Base-by-base conservation (phyloP, 2,888 invertebrate genomes). In the Isotomurus palustris region DNA sequence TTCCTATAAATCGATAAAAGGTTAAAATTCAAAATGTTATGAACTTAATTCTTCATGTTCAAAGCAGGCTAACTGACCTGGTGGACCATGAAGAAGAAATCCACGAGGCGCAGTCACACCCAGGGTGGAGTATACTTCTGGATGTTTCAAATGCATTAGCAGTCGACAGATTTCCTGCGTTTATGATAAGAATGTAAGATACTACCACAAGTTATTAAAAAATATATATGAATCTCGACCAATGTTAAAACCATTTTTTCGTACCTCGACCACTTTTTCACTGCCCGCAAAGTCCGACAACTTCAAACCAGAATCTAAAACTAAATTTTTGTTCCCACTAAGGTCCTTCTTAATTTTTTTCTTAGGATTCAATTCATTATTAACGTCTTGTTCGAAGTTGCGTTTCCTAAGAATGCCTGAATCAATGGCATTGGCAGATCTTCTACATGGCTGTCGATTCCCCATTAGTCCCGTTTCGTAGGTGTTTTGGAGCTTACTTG, bases 51-150 rank as follows among this genome's bases (percentile, higher is more conserved):
- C n/a, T n/a, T n/a, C n/a, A n/a, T n/a, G 14, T 10, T 10, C 32
- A 32, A 32, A 32, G 32, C 32, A 32, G 14, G 14, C 14, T 32
- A 32, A 32, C 8, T n/a, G 14, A 32, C 32, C 97, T 0, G 96
- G 92, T 1, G 97, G 96, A 0, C 97, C 97, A 75, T 96, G 94
- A 45, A 97, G 78, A 49, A 99, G 77, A 71, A 96, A 86, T 25
- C 95, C 96, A 72, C 91, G 81, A 0, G 94, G 91, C 36, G 94
- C 88, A 64, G 87, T 83, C 52, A 92, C 84, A 1, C 93, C 93
- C 62, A 95, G 79, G 67, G 85, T 82, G 58, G 80, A 79, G 75
- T 91, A 94, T n/a, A 94, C 83, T 75, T 92, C 89, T 2, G 94
- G 91, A 72, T 92, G 89, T 72, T 86, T 87, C 75, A 95, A 84